Percentiles rank a stretch among this genome's conserved stretches.
phyloP scores from a whole-genome alignment of 1,140 invertebrate genomes.

The Drosophila lini region DNA sequence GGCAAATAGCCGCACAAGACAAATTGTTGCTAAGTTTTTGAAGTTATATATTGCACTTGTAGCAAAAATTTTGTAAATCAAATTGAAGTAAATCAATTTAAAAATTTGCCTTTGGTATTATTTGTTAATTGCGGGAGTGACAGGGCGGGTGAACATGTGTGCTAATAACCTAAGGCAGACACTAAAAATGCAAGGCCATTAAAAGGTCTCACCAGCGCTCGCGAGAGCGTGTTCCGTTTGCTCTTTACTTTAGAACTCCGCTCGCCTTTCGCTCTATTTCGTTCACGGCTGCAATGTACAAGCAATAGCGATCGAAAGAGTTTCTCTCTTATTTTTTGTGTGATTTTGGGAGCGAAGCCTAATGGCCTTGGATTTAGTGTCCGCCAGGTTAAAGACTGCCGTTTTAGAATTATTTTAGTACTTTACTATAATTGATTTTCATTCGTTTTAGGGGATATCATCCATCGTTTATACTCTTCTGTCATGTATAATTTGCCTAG shows the following conservation, averaged over 20 bases:
- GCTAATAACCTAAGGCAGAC: constrained; percentile 13
- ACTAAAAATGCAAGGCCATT: constrained; percentile 10
- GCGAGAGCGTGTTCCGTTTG: neutral
- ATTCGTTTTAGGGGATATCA: constrained; percentile 23
- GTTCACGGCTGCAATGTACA: neutral
- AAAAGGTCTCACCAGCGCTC: neutral
- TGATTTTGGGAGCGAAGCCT: too few species aligned
- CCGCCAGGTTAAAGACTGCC: constrained; percentile 16
- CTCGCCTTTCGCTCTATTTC: neutral
- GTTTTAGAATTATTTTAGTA: constrained; percentile 22
- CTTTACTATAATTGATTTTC: constrained; percentile 38
- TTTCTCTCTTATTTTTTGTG: neutral
- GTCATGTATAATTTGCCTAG: constrained; percentile 66
- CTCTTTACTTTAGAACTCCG: neutral
- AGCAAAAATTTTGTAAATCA: constrained; percentile 57
- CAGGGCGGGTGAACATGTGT: constrained; percentile 36
- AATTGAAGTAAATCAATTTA: constrained; percentile 67
- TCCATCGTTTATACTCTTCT: constrained; percentile 25
- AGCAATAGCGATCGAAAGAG: neutral
- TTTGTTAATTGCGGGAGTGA: constrained; percentile 25
- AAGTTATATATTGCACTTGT: constrained; percentile 39
- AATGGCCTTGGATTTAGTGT: neutral
- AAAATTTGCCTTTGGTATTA: constrained; percentile 64
- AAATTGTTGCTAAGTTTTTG: constrained; percentile 50
- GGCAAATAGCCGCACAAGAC: constrained; percentile 64